A percentile compares a stretch with the other conserved stretches of the same genome.
Evolutionary conservation across 37 sponge, comb jelly and placozoan genomes (phyloP).

Genomic region (Crambe crambe): DNA sequence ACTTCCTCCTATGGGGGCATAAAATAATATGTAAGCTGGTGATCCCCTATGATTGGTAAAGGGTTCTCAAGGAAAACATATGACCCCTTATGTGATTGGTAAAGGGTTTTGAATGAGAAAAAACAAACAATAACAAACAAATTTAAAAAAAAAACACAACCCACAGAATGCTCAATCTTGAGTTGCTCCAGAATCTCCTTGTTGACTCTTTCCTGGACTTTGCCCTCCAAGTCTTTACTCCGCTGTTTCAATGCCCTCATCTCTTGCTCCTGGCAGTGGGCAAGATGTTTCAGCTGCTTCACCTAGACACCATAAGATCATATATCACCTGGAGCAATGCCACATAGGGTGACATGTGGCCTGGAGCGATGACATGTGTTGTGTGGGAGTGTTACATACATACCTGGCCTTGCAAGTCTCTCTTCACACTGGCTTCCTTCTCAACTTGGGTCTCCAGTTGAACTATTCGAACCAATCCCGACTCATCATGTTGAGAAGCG

Average conservation of each 20-base stretch:
- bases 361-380: too few relatives aligned
- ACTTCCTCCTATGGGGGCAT: slow-evolving; percentile 31
- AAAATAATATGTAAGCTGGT: too few relatives aligned
- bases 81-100: too few relatives aligned
- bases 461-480: neutral
- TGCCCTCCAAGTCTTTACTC: slow-evolving; percentile 8
- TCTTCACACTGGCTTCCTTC: neutral
- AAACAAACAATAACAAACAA: too few relatives aligned
- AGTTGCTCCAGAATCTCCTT: slow-evolving; percentile 18
- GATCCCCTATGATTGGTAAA: too few relatives aligned
- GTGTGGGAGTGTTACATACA: neutral
- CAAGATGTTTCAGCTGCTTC: slow-evolving; percentile 41
- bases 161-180: slow-evolving; percentile 3
- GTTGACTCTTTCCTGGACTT: neutral
- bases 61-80: too few relatives aligned
- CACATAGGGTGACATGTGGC: too few relatives aligned
- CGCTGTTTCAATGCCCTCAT: slow-evolving; percentile 8
- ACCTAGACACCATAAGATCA: too few relatives aligned
- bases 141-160: too few relatives aligned
- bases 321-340: too few relatives aligned
- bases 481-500: neutral
- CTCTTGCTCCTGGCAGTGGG: slow-evolving; percentile 14
- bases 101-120: too few relatives aligned
- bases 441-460: slow-evolving; percentile 20
- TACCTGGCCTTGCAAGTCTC: slow-evolving; percentile 9